A percentile compares a stretch with the other conserved stretches of the same genome.
Evolutionary conservation across 2,888 invertebrate species (phyloP).

Genomic region (Coenonympha arcania): DNA sequence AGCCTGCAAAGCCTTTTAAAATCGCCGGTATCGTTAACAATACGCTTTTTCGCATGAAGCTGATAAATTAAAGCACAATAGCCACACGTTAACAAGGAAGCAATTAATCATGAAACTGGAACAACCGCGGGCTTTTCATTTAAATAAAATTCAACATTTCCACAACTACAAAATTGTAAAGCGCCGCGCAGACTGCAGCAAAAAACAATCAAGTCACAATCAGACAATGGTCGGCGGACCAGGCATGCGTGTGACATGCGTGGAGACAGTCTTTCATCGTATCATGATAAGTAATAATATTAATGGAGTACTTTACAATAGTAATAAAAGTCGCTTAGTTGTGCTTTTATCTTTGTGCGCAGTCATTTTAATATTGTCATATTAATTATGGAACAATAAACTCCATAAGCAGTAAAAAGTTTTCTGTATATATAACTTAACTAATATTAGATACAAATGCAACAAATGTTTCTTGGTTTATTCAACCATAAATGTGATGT

Average conservation of each 20-base stretch:
- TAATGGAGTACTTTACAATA: too few species aligned
- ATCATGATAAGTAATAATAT: neutral
- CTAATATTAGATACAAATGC: too few species aligned
- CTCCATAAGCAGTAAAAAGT: too few species aligned
- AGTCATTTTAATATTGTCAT: too few species aligned
- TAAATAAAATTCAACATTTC: conserved; percentile 27
- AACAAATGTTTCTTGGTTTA: too few species aligned
- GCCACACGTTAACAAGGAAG: conserved; percentile 30
- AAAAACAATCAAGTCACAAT: conserved; percentile 11
- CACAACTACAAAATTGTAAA: conserved; percentile 22
- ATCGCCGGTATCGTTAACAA: conserved; percentile 19
- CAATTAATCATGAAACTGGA: conserved; percentile 29
- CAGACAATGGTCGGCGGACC: neutral
- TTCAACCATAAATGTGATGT: too few species aligned
- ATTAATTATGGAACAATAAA: too few species aligned
- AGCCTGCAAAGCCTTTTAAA: conserved; percentile 4
- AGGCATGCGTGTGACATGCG: neutral
- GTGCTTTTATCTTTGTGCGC: too few species aligned
- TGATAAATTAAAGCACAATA: conserved; percentile 26
- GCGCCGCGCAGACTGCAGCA: conserved; percentile 6
- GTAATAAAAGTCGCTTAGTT: neutral
- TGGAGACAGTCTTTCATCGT: neutral
- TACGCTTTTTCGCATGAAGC: conserved; percentile 19
- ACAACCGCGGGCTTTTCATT: conserved; percentile 25
- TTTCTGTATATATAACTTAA: too few species aligned